Base-by-base conservation (phyloP, 2,113 vertebrate genomes). In the Capreolus pygargus region DNA sequence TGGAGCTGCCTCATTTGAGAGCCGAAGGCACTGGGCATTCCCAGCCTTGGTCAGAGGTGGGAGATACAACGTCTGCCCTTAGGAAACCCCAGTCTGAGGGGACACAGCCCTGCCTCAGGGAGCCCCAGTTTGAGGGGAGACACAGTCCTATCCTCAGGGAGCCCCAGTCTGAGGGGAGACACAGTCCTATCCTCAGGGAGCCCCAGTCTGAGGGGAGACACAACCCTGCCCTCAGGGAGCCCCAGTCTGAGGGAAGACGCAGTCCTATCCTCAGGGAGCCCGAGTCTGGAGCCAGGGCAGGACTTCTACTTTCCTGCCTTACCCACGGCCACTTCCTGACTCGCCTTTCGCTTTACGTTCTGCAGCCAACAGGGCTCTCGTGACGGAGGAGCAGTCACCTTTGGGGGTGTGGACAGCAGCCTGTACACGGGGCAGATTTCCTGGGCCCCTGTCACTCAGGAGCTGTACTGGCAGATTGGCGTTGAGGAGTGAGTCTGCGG, bases 391-490 rank as follows among this genome's bases (percentile, higher is more conserved):
- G 96, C 98, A 54, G 61, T 99, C 76, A 39, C 98, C 89, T 98
- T 99, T 0, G 99, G 99, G 13, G 99, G 98, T 27, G 74, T 98
- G 0, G 99, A 99, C 11, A 27, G 45, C 1, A 98, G 74, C 92
- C 97, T 98, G 86, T 99, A 98, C 98, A 98, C 96, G 0, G 99
- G 99, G 11, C 57, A 95, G 45, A 97, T 99, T 98, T 4, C 19
- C 86, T 99, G 99, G 99, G 97, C 99, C 55, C 98, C 99, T 0
- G 95, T 99, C 67, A 98, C 98, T 4, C 98, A 98, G 85, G 98
- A 98, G 39, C 98, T 98, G 27, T 99, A 99, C 98, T 99, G 99
- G 98, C 98, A 99, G 98, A 98, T 99, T 91, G 97, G 93, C 83
- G 96, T 99, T 98, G 98, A 99, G 78, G 99, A 99, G 99, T 99